Base-by-base conservation (phyloP, 2,888 invertebrate species). In the Entomobrya proxima region DNA sequence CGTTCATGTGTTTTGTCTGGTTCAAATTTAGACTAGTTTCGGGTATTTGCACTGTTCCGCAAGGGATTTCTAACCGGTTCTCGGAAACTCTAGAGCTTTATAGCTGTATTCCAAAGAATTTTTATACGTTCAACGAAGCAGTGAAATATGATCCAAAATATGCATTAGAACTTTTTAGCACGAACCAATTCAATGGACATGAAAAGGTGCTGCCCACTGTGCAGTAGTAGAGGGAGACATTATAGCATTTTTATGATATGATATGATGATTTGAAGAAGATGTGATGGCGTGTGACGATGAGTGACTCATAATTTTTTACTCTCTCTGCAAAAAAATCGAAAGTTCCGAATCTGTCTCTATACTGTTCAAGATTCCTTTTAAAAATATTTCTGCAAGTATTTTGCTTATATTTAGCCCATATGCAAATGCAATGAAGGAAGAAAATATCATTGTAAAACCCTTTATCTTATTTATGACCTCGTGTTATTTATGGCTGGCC, bases 381-480 rank as follows among this genome's bases (percentile, higher is more conserved):
- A 30, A 61, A 11, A 32, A n/a, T 32, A 27, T 32, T 6, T 61
- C 30, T 55, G 55, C 55, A 55, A 24, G n/a, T n/a, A 55, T 6
- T 11, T 13, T 27, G 15, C 2, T 52, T 7, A 18, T 52, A 52
- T 52, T 1, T 52, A 11, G 24, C 11, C 11, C 21, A 64, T 37
- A 35, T 32, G 32, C 72, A 72, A 47, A 64, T 72, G 72, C 44
- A 72, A 47, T 47, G 27, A 47, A 72, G 30, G 47, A n/a, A 72
- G 72, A 72, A 72, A 72, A 72, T 72, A 72, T 72, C 72, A 30
- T 72, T 72, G 40, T 72, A 72, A 72, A 72, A 44, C 27, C 72
- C 47, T 72, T 72, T 72, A 72, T 72, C 27, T 72, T 72, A 44
- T 72, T 75, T 75, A 75, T 52, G 75, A 75, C 72, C 75, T 75